Conservation (phyloP, 2,113 vertebrate species). For the Halcyon malimbica region DNA sequence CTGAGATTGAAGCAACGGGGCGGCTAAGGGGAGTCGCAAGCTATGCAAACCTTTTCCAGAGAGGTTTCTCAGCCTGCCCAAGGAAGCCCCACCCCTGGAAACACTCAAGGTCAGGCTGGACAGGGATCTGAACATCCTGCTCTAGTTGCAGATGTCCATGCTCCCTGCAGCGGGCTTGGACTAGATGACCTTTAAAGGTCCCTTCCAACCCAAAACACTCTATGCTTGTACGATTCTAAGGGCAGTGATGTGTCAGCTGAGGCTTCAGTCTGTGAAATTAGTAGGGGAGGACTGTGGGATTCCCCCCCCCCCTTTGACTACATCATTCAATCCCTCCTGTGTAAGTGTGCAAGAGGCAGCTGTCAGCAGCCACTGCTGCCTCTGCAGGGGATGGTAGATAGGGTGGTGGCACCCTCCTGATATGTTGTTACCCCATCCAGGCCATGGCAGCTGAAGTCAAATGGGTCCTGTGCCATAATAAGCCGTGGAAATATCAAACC, state of each 20-base stretch:
- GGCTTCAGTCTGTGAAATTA: background rate
- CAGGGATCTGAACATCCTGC: background rate
- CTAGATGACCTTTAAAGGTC: background rate
- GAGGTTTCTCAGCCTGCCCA: accelerated
- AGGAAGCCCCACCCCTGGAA: background rate
- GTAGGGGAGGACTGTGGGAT: background rate
- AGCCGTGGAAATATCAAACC: constrained; percentile 49
- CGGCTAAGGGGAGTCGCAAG: accelerated
- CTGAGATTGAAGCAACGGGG: background rate
- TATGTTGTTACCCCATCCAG: background rate
- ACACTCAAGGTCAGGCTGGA: background rate
- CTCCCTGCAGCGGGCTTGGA: background rate
- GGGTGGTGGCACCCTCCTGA: background rate
- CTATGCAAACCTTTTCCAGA: background rate
- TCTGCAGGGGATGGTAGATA: background rate
- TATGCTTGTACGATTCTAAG: background rate
- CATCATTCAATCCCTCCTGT: background rate
- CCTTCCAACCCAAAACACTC: background rate
- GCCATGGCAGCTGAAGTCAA: background rate
- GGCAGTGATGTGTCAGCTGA: background rate
- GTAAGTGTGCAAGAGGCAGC: accelerated
- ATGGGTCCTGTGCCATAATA: constrained; percentile 52
- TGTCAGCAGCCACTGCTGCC: accelerated
- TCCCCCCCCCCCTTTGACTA: background rate
- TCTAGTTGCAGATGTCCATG: background rate